Conservation (phyloP, 2,113 vertebrate species). For the Spermophilus dauricus region DNA sequence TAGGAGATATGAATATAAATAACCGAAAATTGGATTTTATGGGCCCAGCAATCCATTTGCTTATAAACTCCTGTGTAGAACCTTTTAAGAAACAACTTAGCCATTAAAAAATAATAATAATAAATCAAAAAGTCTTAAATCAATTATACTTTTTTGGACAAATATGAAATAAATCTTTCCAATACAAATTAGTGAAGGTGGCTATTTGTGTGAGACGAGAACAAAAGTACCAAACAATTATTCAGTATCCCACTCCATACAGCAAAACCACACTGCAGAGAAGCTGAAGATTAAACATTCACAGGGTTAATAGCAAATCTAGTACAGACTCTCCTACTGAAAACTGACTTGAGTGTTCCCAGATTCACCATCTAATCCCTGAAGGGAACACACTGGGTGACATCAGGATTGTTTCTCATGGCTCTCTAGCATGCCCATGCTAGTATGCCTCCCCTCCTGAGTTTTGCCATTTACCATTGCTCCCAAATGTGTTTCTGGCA, state of each 20-base stretch:
- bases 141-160: background rate
- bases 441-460: background rate
- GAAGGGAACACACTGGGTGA: background rate
- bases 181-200: too few relatives aligned
- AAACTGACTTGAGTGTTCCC: accelerated
- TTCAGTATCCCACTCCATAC: accelerated
- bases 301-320: background rate
- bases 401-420: accelerated
- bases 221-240: background rate
- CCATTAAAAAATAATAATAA: background rate
- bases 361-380: accelerated
- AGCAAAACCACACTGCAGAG: accelerated
- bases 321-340: too few relatives aligned
- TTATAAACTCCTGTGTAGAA: background rate
- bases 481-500: background rate
- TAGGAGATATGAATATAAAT: background rate
- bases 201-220: background rate
- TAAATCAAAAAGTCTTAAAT: background rate
- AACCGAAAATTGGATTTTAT: background rate
- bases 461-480: background rate
- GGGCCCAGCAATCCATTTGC: background rate
- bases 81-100: background rate
- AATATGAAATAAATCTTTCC: background rate
- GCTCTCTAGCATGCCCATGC: accelerated
- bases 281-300: background rate